Base-by-base conservation (phyloP, 2,888 invertebrate genomes). In the Notodromas monacha region DNA sequence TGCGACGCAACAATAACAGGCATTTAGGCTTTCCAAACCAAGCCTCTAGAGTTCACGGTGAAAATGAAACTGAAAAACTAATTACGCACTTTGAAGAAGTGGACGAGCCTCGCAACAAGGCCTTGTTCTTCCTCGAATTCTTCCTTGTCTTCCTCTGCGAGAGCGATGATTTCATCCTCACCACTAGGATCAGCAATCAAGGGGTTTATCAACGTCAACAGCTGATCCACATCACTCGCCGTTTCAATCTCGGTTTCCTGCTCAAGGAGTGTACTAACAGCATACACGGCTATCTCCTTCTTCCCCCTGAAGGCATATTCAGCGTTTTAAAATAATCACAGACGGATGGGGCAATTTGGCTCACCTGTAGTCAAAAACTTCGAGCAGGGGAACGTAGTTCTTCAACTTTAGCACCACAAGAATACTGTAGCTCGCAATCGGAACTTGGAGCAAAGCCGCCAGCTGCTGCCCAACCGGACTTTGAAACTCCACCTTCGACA, bases 361-460 rank as follows among this genome's bases (percentile, higher is more conserved):
- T 15, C 52, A 49, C 3, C 63, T 61, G 43, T 72, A 76, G 51
- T 86, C 84, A 44, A 92, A 65, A 45, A 73, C 70, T 28, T 67
- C 64, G 42, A 86, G 60, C 26, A 89, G 55, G 1, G 72, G 68
- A 4, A 69, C 66, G 45, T 74, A 96, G 53, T 81, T 68, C 41
- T 69, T 65, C 37, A 96, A 54, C 42, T 73, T 63, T 33, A 86
- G 60, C 11, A 96, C 63, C 0, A 69, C 72, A 28, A 89, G 55
- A 10, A 84, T 63, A 48, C 76, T 77, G 53, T 89, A 92, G 43
- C 73, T 72, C 46, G 89, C 84, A 2, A 89, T 64, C 0, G 92
- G 89, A 28, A 92, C 70, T 48, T 81, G 76, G 43, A 96, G 59
- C 34, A 96, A 61, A 43, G 79, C 69, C 43, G 74, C 70, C 36